Evolutionary conservation across 2,888 invertebrate genomes (phyloP).

Genomic region (Drosophila subquinaria): DNA sequence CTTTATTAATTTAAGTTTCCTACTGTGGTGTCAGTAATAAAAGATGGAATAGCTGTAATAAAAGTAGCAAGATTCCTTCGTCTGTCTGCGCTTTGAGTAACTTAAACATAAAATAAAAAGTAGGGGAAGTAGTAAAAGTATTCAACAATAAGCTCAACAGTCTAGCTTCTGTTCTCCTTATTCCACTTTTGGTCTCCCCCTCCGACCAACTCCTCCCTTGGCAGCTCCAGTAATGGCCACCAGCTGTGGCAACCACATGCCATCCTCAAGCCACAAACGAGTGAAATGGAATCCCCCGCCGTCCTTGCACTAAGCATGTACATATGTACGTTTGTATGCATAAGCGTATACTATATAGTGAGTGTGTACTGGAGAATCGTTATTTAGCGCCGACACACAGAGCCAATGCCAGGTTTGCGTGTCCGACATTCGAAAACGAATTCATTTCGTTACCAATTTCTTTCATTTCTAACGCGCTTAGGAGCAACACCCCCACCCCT

Average conservation of each 20-base stretch:
- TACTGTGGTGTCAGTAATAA: too few relatives aligned
- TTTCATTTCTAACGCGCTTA: slow-evolving; percentile 49
- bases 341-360: slow-evolving; percentile 10
- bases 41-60: too few relatives aligned
- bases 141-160: slow-evolving; percentile 17
- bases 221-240: slow-evolving; percentile 18
- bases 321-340: background rate
- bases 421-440: slow-evolving; percentile 76
- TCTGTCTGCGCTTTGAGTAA: too few relatives aligned
- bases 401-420: slow-evolving; percentile 62
- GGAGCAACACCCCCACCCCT: background rate
- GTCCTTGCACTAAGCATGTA: slow-evolving; percentile 11
- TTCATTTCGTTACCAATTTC: slow-evolving; percentile 76
- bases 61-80: too few relatives aligned
- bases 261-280: slow-evolving; percentile 15
- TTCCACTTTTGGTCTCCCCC: background rate
- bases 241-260: slow-evolving; percentile 31
- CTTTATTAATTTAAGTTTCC: too few relatives aligned
- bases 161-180: background rate
- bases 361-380: slow-evolving; percentile 19
- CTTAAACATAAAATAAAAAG: background rate
- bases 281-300: background rate
- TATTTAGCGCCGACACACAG: slow-evolving; percentile 24
- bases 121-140: background rate
- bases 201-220: background rate